A percentile compares a stretch with the other conserved stretches of the same genome.
phyloP scores from a whole-genome alignment of 2,113 vertebrate genomes.

The Hippocampus abdominalis region DNA sequence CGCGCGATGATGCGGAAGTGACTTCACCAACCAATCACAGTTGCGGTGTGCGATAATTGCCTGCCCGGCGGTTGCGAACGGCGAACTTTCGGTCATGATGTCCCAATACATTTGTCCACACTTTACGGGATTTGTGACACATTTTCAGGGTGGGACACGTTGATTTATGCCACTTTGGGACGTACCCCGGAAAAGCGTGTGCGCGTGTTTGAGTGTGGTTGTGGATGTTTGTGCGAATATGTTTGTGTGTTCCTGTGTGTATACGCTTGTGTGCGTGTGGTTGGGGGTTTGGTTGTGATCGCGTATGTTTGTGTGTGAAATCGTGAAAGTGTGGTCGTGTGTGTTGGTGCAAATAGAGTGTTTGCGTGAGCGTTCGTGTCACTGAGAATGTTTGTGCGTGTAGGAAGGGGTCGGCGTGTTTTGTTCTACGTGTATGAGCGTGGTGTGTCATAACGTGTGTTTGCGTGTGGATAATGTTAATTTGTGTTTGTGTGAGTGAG shows the following conservation, averaged over 20 bases:
- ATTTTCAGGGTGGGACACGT: background rate
- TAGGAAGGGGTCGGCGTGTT: no score
- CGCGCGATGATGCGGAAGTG: no score
- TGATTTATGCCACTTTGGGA: background rate
- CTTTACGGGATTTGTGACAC: background rate
- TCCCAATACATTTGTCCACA: background rate
- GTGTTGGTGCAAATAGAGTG: no score
- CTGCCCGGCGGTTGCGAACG: no score
- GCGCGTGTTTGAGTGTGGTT: background rate
- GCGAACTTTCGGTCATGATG: background rate
- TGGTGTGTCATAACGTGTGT: no score
- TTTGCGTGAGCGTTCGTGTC: no score
- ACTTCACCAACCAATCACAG: background rate
- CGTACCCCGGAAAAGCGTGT: background rate
- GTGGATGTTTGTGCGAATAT: background rate
- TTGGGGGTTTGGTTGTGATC: background rate
- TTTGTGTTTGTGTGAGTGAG: background rate
- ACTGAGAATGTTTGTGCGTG: slow-evolving; percentile 27
- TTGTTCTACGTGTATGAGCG: slow-evolving; percentile 7
- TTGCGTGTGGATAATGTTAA: no score
- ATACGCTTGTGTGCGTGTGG: slow-evolving; percentile 11
- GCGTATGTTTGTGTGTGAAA: no score
- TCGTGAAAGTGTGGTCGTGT: no score
- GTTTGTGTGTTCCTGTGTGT: slow-evolving; percentile 33
- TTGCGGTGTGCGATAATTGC: no score